Conservation (phyloP, 2,888 invertebrate genomes). For the Dryobotodes eremita region DNA sequence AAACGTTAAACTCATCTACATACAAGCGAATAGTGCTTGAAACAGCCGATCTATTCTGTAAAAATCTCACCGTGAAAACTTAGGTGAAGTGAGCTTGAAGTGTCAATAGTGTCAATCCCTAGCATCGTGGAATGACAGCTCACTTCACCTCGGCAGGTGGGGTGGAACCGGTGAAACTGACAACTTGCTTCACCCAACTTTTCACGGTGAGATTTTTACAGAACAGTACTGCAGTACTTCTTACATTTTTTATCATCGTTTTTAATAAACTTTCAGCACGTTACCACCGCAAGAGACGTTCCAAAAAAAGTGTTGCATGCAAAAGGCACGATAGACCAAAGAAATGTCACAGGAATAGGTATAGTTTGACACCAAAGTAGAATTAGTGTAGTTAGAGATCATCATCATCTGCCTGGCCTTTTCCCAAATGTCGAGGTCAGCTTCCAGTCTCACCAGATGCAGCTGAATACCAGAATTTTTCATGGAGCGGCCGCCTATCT, state of each 20-base stretch:
- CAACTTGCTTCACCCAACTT: neutral
- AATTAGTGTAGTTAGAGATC: conserved; percentile 10
- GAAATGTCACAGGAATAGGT: conserved; percentile 89
- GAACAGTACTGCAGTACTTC: neutral
- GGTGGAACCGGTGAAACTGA: neutral
- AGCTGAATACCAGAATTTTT: neutral
- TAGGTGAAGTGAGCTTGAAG: neutral
- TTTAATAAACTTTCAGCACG: conserved; percentile 83
- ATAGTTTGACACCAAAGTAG: conserved; percentile 67
- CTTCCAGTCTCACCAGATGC: neutral
- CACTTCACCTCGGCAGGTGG: neutral
- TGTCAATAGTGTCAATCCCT: neutral
- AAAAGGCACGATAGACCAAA: conserved; percentile 82
- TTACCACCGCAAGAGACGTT: conserved; percentile 83
- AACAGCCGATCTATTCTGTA: too few relatives aligned
- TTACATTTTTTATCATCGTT: conserved; percentile 36
- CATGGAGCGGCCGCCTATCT: neutral
- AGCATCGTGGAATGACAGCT: neutral
- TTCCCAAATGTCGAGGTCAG: neutral
- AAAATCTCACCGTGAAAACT: neutral
- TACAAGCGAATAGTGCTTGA: conserved; percentile 21
- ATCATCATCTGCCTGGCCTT: neutral
- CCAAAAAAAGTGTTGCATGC: conserved; percentile 90
- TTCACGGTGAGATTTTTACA: neutral
- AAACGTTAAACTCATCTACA: conserved; percentile 24